Percentiles rank a stretch among this genome's conserved stretches.
phyloP scores from a whole-genome alignment of 2,113 vertebrate genomes.

The Benitochromis conjunctus region DNA sequence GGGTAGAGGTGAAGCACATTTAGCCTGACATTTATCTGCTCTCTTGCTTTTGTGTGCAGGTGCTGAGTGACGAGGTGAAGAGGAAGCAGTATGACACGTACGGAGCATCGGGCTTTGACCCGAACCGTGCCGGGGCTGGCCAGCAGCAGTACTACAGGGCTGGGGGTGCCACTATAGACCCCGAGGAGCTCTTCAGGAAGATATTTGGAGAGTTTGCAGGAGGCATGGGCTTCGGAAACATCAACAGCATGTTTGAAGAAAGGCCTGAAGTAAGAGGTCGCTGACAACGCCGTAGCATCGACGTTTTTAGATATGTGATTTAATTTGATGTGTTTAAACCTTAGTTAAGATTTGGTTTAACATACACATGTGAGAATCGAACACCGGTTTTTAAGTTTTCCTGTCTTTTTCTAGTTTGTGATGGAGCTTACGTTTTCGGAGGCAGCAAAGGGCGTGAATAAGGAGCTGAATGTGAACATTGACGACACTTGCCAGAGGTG shows the following conservation, averaged over 20 bases:
- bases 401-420: conserved; percentile 76
- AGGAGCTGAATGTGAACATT: conserved; percentile 84
- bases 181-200: conserved; percentile 92
- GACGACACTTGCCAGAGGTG: conserved; percentile 85
- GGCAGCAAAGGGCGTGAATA: conserved; percentile 90
- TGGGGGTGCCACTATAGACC: conserved; percentile 76
- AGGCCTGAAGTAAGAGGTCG: conserved; percentile 83
- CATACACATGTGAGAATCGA: neutral
- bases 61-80: conserved; percentile 90
- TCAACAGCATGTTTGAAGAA: conserved; percentile 84
- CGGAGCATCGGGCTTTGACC: conserved; percentile 79
- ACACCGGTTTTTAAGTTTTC: neutral
- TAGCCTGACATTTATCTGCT: neutral
- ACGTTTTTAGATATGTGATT: neutral
- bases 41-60: conserved; percentile 62
- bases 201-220: conserved; percentile 92
- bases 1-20: neutral
- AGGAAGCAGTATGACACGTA: conserved; percentile 90
- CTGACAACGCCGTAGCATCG: neutral
- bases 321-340: neutral
- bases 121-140: conserved; percentile 31
- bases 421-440: conserved; percentile 93
- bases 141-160: conserved; percentile 84
- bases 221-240: conserved; percentile 78
- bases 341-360: neutral